Percentiles rank a stretch among this genome's conserved stretches.
phyloP scores from a whole-genome alignment of 2,113 vertebrate species.

The Micronisus gabar region DNA sequence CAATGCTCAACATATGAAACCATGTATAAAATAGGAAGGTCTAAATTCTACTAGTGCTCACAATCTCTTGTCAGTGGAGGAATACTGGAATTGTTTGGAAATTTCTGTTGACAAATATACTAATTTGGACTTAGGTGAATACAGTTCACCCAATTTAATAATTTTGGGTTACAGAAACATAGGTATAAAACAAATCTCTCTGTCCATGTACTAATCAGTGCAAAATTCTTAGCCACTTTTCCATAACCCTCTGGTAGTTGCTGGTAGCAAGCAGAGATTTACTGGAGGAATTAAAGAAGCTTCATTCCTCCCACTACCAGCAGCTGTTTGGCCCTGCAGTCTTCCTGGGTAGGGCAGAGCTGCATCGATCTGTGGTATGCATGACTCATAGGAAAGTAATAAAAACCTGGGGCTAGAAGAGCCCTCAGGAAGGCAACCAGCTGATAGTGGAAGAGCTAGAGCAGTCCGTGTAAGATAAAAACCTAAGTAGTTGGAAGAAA shows the following conservation, averaged over 20 bases:
- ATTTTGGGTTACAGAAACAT: background rate
- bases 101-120: background rate
- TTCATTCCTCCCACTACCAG: background rate
- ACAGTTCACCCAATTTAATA: background rate
- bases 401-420: background rate
- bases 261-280: background rate
- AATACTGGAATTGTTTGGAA: background rate
- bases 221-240: background rate
- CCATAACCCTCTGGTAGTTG: background rate
- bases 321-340: background rate
- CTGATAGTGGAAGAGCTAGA: background rate
- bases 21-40: background rate
- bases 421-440: background rate
- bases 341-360: background rate
- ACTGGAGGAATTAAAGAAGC: background rate
- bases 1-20: background rate
- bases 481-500: background rate
- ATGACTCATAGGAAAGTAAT: constrained; percentile 24
- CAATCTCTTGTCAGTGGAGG: background rate
- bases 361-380: background rate
- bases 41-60: background rate
- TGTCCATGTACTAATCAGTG: background rate
- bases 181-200: background rate
- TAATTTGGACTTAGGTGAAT: background rate
- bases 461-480: background rate